Conservation (phyloP, 2,113 vertebrate genomes). For the Amia ocellicauda region DNA sequence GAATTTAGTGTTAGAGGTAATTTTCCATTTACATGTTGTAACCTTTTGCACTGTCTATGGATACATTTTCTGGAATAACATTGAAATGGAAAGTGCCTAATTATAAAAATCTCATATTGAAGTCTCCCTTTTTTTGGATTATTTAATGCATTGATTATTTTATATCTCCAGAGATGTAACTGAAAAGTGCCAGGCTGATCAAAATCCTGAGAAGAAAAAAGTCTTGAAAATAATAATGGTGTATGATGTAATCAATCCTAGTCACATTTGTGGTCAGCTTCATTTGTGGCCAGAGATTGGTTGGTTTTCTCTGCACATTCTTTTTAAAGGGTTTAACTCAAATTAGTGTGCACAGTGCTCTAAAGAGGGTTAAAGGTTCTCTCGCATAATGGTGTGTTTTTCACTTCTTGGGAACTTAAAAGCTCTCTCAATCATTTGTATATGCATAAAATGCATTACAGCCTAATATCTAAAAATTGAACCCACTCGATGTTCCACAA, state of each 20-base stretch:
- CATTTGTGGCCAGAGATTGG: constrained; percentile 31
- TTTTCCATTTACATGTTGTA: constrained; percentile 26
- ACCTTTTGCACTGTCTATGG: constrained; percentile 24
- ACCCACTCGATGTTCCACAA: constrained; percentile 62
- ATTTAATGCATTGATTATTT: background rate
- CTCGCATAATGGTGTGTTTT: constrained; percentile 56
- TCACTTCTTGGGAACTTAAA: constrained; percentile 61
- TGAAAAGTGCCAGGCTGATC: too few relatives aligned
- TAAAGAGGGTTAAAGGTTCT: constrained; percentile 53
- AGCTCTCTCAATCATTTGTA: constrained; percentile 53
- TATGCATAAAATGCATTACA: constrained; percentile 51
- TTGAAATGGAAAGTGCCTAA: constrained; percentile 56
- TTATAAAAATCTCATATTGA: background rate
- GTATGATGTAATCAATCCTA: constrained; percentile 32
- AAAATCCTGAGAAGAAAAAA: too few relatives aligned
- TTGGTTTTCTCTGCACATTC: constrained; percentile 35
- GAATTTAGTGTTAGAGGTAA: constrained; percentile 20
- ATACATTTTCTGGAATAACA: constrained; percentile 23
- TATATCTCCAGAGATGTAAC: background rate
- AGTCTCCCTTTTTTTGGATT: background rate
- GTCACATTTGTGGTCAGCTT: constrained; percentile 14
- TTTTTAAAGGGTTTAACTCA: constrained; percentile 36
- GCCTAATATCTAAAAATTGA: constrained; percentile 44
- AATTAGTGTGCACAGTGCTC: constrained; percentile 51
- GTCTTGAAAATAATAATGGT: too few relatives aligned